Evolutionary conservation across 2,797 vertebrate genomes (phyloP).

Genomic region (Poeciliopsis infans): DNA sequence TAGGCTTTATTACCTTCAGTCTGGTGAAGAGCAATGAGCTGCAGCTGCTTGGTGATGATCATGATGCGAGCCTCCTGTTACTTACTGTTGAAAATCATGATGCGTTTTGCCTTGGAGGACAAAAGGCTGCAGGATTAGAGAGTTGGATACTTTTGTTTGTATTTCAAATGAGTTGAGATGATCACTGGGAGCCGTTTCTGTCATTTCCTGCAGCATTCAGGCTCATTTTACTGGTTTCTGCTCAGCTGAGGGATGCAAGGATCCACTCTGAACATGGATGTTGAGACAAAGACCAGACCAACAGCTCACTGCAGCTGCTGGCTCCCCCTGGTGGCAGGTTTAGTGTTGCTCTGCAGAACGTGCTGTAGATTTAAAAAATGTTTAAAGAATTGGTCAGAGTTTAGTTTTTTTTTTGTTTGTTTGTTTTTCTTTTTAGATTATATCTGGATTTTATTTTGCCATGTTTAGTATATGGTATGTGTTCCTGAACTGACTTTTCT

Average conservation of each 20-base stretch:
- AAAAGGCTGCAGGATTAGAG: constrained; percentile 17
- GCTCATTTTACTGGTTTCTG: not conserved
- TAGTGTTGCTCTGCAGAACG: not conserved
- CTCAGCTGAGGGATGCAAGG: not conserved
- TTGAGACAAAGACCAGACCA: constrained; percentile 63
- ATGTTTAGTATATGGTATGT: no score
- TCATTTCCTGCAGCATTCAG: not conserved
- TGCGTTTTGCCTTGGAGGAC: constrained; percentile 30
- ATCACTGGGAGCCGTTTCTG: no score
- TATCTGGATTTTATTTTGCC: no score
- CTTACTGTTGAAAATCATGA: constrained; percentile 43
- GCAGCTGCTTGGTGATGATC: constrained; percentile 53
- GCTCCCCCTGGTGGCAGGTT: constrained; percentile 60
- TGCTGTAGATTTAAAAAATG: no score
- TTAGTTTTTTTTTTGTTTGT: no score
- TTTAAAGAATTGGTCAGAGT: no score
- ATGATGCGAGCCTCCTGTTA: constrained; percentile 25
- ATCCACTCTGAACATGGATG: constrained; percentile 19
- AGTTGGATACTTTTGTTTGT: constrained; percentile 22
- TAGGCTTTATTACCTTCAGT: not conserved
- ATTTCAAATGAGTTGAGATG: not conserved
- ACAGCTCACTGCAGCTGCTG: constrained; percentile 1
- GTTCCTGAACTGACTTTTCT: no score
- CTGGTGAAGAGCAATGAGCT: constrained; percentile 48
- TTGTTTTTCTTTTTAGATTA: no score